Evolutionary conservation across 2,797 vertebrate species (phyloP).

Genomic region (Phrynocephalus guinanensis): DNA sequence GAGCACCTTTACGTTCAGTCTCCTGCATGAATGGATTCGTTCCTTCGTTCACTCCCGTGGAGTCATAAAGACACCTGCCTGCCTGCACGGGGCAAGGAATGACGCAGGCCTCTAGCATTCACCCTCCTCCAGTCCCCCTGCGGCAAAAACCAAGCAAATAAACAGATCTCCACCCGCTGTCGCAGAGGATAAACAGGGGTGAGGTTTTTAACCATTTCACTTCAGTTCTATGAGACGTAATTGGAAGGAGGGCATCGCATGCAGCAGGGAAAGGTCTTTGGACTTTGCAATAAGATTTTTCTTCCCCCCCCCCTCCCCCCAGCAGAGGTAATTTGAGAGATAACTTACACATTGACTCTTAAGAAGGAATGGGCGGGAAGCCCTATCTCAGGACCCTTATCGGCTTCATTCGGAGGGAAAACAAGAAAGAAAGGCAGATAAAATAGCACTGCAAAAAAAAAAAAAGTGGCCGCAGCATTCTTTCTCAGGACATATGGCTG

Average conservation of each 20-base stretch:
- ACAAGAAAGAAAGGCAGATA: slow-evolving; percentile 41
- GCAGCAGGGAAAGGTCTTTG: neutral
- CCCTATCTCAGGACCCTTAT: slow-evolving; percentile 56
- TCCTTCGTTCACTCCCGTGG: neutral
- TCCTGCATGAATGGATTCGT: too few species aligned
- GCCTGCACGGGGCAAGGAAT: neutral
- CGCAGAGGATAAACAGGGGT: neutral
- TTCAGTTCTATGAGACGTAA: neutral
- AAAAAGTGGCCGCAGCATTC: slow-evolving; percentile 63
- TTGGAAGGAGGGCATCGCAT: neutral
- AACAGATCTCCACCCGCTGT: neutral
- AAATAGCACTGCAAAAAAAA: slow-evolving; percentile 50
- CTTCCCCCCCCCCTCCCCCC: neutral
- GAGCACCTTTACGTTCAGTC: neutral
- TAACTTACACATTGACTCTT: slow-evolving; percentile 6
- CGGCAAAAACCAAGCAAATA: neutral
- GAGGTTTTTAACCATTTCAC: neutral
- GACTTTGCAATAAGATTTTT: slow-evolving; percentile 41
- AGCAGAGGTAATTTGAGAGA: neutral
- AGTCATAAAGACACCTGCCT: neutral
- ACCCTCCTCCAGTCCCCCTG: neutral
- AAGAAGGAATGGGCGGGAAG: neutral
- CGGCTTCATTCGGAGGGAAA: neutral
- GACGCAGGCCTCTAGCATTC: neutral
- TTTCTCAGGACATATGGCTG: slow-evolving; percentile 71